Evolutionary conservation across 2,113 vertebrate species (phyloP).

Genomic region (Dromiciops gliroides): DNA sequence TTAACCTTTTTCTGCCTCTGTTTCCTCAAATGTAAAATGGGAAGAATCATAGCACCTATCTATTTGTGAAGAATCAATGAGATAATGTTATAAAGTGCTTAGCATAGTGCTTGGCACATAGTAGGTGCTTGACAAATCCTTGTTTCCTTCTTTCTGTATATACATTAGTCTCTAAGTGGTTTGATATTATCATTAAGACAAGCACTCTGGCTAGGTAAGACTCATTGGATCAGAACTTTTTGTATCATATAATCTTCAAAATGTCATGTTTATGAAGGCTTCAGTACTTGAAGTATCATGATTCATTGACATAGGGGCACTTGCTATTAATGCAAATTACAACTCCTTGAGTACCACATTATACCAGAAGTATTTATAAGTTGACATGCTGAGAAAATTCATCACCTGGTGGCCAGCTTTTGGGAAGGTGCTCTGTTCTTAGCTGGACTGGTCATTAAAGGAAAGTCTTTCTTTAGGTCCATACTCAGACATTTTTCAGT

Average conservation of each 20-base stretch:
- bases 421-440: neutral
- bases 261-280: neutral
- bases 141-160: neutral
- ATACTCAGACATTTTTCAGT: neutral
- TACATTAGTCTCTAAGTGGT: neutral
- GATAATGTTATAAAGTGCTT: neutral
- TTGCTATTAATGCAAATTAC: neutral
- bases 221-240: neutral
- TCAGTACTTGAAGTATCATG: neutral
- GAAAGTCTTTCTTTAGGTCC: neutral
- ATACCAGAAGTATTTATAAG: neutral
- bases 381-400: neutral
- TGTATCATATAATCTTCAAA: neutral
- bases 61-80: neutral
- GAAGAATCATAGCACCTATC: neutral
- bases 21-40: neutral
- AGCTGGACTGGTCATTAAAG: neutral
- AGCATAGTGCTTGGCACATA: neutral
- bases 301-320: neutral
- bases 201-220: neutral
- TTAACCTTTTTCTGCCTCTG: neutral
- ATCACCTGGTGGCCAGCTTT: neutral
- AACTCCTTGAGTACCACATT: neutral
- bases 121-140: neutral
- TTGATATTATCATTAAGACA: neutral